Evolutionary conservation across 1,140 invertebrate genomes (phyloP).

Genomic region (Cydia amplana): DNA sequence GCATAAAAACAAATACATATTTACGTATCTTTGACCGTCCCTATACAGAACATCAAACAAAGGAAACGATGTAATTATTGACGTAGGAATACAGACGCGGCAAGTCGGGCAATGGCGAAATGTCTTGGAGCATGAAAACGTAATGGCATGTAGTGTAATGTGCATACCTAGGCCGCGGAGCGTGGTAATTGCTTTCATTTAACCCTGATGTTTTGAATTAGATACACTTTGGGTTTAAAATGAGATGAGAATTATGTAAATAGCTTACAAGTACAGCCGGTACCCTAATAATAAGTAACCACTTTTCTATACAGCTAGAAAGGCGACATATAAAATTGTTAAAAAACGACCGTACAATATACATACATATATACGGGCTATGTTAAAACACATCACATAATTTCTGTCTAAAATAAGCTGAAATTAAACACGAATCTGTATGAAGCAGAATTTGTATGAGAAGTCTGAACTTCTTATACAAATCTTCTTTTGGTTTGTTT

Average conservation of each 20-base stretch:
- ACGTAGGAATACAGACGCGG: conserved; percentile 37
- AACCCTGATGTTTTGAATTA: conserved; percentile 39
- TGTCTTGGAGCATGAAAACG: conserved; percentile 57
- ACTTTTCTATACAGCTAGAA: too few species aligned
- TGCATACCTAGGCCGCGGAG: conserved; percentile 50
- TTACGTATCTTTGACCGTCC: background rate
- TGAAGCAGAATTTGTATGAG: too few species aligned
- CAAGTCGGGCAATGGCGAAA: conserved; percentile 47
- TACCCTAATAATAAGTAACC: too few species aligned
- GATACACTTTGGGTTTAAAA: background rate
- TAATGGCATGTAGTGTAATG: conserved; percentile 57
- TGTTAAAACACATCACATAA: too few species aligned
- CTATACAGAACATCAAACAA: background rate
- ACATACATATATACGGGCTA: too few species aligned
- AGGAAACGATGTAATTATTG: conserved; percentile 31
- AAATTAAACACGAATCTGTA: too few species aligned
- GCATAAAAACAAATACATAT: background rate
- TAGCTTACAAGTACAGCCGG: background rate
- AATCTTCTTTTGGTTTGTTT: too few species aligned
- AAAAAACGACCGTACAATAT: too few species aligned
- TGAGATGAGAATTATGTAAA: background rate
- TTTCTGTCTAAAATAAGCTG: too few species aligned
- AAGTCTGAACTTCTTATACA: too few species aligned
- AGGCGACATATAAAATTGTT: too few species aligned
- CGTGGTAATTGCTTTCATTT: conserved; percentile 63